Conservation (phyloP, 2,113 vertebrate species). For the Misgurnus mizolepis region DNA sequence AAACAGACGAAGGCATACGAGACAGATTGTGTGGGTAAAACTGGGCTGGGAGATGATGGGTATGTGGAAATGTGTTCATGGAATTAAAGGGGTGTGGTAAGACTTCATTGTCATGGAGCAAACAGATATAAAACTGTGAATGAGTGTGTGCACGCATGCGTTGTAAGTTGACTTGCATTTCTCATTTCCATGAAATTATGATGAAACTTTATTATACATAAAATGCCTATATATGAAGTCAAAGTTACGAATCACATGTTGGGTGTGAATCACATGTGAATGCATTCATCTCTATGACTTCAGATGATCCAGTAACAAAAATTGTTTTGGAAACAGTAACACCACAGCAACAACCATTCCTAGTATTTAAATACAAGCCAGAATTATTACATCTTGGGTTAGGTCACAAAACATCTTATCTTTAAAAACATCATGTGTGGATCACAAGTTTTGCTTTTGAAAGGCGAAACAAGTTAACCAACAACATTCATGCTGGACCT, state of each 20-base stretch:
- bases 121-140: not conserved
- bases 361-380: too few species aligned
- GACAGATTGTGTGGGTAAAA: slow-evolving; percentile 19
- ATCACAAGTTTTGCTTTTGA: not conserved
- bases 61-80: not conserved
- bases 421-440: not conserved
- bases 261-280: not conserved
- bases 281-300: not conserved
- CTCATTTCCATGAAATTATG: too few species aligned
- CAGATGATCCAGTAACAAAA: not conserved
- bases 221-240: too few species aligned
- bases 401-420: not conserved
- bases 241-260: too few species aligned
- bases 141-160: not conserved
- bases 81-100: slow-evolving; percentile 14
- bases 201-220: too few species aligned
- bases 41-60: not conserved
- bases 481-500: not conserved
- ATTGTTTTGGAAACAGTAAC: too few species aligned
- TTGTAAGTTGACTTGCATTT: too few species aligned
- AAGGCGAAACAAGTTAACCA: not conserved
- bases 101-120: not conserved
- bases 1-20: not conserved
- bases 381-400: too few species aligned
- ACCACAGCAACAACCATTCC: too few species aligned